Percentiles rank a stretch among this genome's conserved stretches.
Evolutionary conservation across 2,888 invertebrate genomes (phyloP).

Genomic region (Ptychoptera albimana): DNA sequence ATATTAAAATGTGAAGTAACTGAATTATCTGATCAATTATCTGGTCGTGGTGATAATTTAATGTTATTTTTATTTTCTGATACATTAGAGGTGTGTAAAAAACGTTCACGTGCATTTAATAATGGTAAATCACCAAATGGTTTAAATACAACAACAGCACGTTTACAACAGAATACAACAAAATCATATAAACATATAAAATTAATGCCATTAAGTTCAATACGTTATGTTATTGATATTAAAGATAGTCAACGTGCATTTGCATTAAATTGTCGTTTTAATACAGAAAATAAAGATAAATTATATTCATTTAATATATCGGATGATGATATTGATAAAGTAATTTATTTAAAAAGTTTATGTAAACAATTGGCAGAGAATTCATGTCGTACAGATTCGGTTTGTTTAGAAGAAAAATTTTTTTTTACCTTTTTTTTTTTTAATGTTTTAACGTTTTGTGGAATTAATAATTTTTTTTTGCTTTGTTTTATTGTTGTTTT

Average conservation of each 20-base stretch:
- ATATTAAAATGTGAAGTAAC: slow-evolving; percentile 77
- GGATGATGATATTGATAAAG: slow-evolving; percentile 70
- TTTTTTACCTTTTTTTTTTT: no score
- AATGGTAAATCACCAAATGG: slow-evolving; percentile 54
- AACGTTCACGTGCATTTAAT: slow-evolving; percentile 61
- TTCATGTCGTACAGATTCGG: slow-evolving; percentile 83
- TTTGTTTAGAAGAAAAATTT: slow-evolving; percentile 24
- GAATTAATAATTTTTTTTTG: neutral
- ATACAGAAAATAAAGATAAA: slow-evolving; percentile 73
- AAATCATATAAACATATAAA: slow-evolving; percentile 87
- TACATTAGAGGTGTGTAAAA: slow-evolving; percentile 81
- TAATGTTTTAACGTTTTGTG: no score
- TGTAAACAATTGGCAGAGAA: slow-evolving; percentile 87
- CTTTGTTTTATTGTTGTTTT: slow-evolving; percentile 6
- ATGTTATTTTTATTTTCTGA: slow-evolving; percentile 89
- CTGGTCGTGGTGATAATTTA: slow-evolving; percentile 73
- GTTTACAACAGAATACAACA: slow-evolving; percentile 29
- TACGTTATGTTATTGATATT: slow-evolving; percentile 83
- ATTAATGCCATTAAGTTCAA: slow-evolving; percentile 72
- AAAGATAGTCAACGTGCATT: slow-evolving; percentile 80
- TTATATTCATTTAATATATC: slow-evolving; percentile 74
- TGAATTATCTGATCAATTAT: slow-evolving; percentile 68
- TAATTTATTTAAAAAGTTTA: slow-evolving; percentile 61
- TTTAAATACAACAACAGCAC: slow-evolving; percentile 19
- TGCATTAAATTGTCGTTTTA: slow-evolving; percentile 75